Base-by-base conservation (phyloP, 2,888 invertebrate species). In the Yponomeuta cagnagella region DNA sequence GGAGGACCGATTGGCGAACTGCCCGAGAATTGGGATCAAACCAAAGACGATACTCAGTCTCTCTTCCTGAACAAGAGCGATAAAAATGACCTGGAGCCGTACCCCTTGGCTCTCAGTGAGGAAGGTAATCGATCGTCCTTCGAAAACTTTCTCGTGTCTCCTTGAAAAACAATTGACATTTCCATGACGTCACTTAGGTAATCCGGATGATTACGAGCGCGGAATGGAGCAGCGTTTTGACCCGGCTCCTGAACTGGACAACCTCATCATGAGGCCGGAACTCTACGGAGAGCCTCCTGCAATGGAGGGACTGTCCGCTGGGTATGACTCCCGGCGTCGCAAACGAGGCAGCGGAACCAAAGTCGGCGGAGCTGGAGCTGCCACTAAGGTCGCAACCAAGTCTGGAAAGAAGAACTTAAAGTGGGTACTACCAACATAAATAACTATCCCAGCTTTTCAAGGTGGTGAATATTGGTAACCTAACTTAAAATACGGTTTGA, bases 261-360 rank as follows among this genome's bases (percentile, higher is more conserved):
- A 94, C 77, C 93, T 94, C 67, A 93, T 94, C 72, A 90, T 94
- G 88, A 93, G 94, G 76, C 93, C 94, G 10, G 94, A 94, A 78
- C 76, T 94, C 73, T 94, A 94, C 74, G 94, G 93, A 2, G 94
- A 94, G 76, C 94, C 94, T 10, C 93, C 93, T 37, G 90, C 93
- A 9, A 88, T 94, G 86, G 90, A 89, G 73, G 81, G 84, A 43
- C 74, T 91, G 52, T 80, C 89, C 5, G 75, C 85, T 48, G 83
- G 83, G 23, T 89, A 90, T 74, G 89, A 92, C 70, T 80, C 85
- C 30, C 84, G 88, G 10, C 86, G 91, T 48, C 88, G 89, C 77
- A 90, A 91, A 75, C 85, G 92, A 12, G 90, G 91, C 71, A 90
- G 90, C 68, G 89, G 90, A 9, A 88, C 88, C 43, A 91, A 92